Conservation (phyloP, 2,888 invertebrate genomes). For the Carabus problematicus region DNA sequence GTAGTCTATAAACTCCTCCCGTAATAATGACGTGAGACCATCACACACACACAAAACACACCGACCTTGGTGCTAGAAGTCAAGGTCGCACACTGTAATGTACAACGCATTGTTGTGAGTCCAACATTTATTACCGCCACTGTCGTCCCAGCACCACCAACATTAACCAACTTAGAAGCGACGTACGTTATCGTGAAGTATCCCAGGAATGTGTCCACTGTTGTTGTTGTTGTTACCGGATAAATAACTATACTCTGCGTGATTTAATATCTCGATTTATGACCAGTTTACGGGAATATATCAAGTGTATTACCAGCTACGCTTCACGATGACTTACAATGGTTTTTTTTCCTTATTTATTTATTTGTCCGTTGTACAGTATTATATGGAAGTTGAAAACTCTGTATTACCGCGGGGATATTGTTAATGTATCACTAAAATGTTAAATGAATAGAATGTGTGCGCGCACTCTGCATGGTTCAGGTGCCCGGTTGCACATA, state of each 20-base stretch:
- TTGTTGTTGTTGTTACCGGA: slow-evolving; percentile 3
- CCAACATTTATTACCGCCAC: slow-evolving; percentile 33
- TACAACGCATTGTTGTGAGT: slow-evolving; percentile 34
- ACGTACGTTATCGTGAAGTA: not conserved
- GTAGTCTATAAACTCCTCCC: not conserved
- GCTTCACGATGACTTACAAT: not conserved
- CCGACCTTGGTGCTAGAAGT: slow-evolving; percentile 26
- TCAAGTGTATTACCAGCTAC: slow-evolving; percentile 23
- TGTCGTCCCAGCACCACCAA: not conserved
- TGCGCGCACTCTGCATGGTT: too few species aligned
- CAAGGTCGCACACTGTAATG: slow-evolving; percentile 29
- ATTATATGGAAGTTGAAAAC: too few species aligned
- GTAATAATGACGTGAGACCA: slow-evolving; percentile 15
- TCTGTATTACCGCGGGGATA: too few species aligned
- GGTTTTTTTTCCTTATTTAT: not conserved
- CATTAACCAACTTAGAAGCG: not conserved
- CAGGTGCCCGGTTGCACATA: too few species aligned
- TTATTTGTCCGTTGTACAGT: too few species aligned
- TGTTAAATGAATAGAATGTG: too few species aligned
- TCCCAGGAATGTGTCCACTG: not conserved
- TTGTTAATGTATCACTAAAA: too few species aligned
- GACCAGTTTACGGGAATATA: slow-evolving; percentile 20
- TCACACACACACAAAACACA: slow-evolving; percentile 1
- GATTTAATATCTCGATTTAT: slow-evolving; percentile 32
- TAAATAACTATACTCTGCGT: slow-evolving; percentile 8